These are phyloP conservation scores for Brachypteracias leptosomus DNA, from an alignment of 2,113 vertebrate species.

Conservation along the genomic window DNA sequence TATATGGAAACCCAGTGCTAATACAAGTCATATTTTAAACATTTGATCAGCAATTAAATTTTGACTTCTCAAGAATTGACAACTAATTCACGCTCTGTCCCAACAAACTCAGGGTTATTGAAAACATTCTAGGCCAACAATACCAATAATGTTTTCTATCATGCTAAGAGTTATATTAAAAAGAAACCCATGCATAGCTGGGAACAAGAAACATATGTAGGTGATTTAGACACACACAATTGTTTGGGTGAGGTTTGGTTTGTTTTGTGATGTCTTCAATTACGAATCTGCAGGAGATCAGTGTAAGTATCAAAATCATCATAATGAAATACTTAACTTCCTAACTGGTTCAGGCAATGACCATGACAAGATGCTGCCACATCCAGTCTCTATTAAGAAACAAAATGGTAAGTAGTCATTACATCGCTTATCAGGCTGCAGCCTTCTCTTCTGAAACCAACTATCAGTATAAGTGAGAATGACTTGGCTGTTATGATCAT, in stretches of 20 bases:
- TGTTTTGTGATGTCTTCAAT: constrained; percentile 20
- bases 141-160: constrained; percentile 39
- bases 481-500: background rate
- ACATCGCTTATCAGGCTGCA: background rate
- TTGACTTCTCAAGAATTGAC: constrained; percentile 44
- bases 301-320: background rate
- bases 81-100: constrained; percentile 42
- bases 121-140: constrained; percentile 43
- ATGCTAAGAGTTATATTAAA: constrained; percentile 44
- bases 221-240: background rate
- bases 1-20: constrained; percentile 13
- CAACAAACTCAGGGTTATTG: constrained; percentile 37
- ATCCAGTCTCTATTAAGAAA: background rate
- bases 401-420: background rate
- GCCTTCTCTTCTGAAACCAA: background rate
- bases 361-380: background rate
- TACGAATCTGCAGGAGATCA: background rate
- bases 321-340: constrained; percentile 6
- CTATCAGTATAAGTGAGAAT: background rate
- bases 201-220: constrained; percentile 39
- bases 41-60: constrained; percentile 60
- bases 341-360: background rate
- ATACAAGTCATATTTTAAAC: constrained; percentile 54
- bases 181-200: background rate
- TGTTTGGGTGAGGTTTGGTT: background rate